Evolutionary conservation across 2,797 vertebrate genomes (phyloP), one percentile per base, ranked within the genome.

Genomic region (Dromococcyx pavoninus): DNA sequence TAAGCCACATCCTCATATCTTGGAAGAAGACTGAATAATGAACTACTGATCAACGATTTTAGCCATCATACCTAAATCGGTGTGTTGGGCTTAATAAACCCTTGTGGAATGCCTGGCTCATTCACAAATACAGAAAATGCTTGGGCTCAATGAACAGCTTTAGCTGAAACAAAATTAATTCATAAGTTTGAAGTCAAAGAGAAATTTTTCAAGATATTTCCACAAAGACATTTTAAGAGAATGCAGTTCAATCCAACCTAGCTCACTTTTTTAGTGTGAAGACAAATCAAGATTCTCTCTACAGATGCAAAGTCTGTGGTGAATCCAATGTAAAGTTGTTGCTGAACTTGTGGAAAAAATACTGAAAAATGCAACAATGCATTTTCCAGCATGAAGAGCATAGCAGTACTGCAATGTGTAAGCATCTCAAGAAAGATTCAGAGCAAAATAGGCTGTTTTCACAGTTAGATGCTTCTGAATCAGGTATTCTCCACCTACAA

Each of bases 51-150:
- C 50, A 72, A 62, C 0, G 1, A 15, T 39, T 73, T 77, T 54
- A 86, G 23, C 41, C 2, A 1, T 74, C 35, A 9, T 32, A 16
- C 0, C 0, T 37, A 72, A 50, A 17, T 44, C 25, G 22, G 19
- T 1, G 0, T 65, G 30, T 21, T 77, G 43, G 43, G 21, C 16
- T 73, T 54, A 6, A 7, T 27, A 50, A 65, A 65, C 44, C 13
- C 14, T 25, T 71, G 18, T 17, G 44, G 30, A 64, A n/a, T 73
- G 35, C 37, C 48, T 67, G 56, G 14, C 43, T 48, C 17, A 12
- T 19, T 44, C 46, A 67, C 50, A 75, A 72, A 32, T 21, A 44
- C 10, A 37, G 14, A 54, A 54, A 22, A 56, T 7, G 10, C 19
- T 4, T 66, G 32, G 51, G 41, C 70, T 57, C 11, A 2, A 10